A percentile compares a stretch with the other conserved stretches of the same genome.
Evolutionary conservation across 2,888 invertebrate species (phyloP).

Genomic region (Agrotis clavis): DNA sequence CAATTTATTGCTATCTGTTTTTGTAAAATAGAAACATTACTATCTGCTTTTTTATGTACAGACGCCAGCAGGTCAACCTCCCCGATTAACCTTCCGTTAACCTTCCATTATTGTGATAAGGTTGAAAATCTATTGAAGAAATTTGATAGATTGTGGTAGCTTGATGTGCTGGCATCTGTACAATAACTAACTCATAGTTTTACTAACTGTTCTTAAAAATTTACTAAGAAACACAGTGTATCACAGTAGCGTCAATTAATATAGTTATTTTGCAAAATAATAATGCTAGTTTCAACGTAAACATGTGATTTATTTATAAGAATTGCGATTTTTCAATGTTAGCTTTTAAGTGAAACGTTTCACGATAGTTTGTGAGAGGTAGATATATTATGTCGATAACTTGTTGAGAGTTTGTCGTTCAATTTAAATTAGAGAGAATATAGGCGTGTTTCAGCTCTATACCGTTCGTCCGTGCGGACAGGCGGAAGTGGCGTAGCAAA

Average conservation of each 20-base stretch:
- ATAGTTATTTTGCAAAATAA: conserved; percentile 26
- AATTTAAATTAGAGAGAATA: conserved; percentile 24
- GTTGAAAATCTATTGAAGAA: no score
- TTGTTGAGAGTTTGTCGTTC: conserved; percentile 18
- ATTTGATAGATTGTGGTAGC: no score
- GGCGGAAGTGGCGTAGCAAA: no score
- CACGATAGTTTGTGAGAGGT: conserved; percentile 14
- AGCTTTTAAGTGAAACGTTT: conserved; percentile 52
- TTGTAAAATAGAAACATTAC: neutral
- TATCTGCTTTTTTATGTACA: neutral
- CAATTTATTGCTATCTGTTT: neutral
- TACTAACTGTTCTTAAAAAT: neutral
- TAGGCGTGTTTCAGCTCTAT: no score
- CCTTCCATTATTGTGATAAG: no score
- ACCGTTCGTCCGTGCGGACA: no score
- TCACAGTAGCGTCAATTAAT: conserved; percentile 39
- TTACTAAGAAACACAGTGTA: neutral
- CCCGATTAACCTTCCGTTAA: no score
- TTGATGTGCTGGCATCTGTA: neutral
- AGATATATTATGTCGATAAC: conserved; percentile 22
- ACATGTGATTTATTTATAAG: conserved; percentile 63
- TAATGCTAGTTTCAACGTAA: conserved; percentile 44
- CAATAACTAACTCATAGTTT: conserved; percentile 9
- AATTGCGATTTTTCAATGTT: conserved; percentile 53
- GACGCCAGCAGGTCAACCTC: no score